Evolutionary conservation across 2,888 invertebrate genomes (phyloP), one percentile per base, ranked within the genome.

Genomic region (Caenorhabditis uteleia): DNA sequence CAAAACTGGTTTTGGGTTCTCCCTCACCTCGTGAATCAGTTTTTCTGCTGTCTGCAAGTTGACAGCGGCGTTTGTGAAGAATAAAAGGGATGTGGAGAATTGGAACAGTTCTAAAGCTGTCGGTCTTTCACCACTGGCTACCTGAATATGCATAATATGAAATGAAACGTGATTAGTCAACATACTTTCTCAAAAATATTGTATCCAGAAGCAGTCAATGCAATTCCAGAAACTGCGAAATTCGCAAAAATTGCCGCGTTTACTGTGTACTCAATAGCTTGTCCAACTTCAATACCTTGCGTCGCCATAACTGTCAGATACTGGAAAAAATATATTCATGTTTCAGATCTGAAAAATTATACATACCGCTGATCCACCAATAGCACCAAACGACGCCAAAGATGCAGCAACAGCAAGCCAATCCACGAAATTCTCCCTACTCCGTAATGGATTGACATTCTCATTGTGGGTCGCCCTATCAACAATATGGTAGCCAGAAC

Each of bases 171-270:
- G 8, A 21, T 6, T 12, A 8, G 4, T 26, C 5, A 58, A n/a
- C n/a, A n/a, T n/a, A n/a, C 65, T 25, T 67, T 67, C n/a, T 67
- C 67, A 16, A 61, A 67, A 34, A 67, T 67, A 26, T 67, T 67
- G 54, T 57, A 61, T 34, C 67, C 67, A 16, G 67, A 67, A 18
- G 67, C 67, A 10, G 61, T 61, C 8, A 67, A 40, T 8, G 60
- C 67, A 6, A 67, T 57, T 45, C 67, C 67, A 6, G 59, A 55
- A 2, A 61, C 54, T 14, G 67, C 57, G 14, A 67, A 61, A n/a
- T 57, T 61, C 0, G 67, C 60, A 25, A 67, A 67, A 33, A 67
- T 67, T 0, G 67, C 67, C 10, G 67, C 67, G 23, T 67, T 67
- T 2, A 67, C 67, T 8, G 67, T 67, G 42, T 49, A 53, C 20